Evolutionary conservation across 2,797 vertebrate species (phyloP).

Genomic region (Pseudotriccus pelzelni): DNA sequence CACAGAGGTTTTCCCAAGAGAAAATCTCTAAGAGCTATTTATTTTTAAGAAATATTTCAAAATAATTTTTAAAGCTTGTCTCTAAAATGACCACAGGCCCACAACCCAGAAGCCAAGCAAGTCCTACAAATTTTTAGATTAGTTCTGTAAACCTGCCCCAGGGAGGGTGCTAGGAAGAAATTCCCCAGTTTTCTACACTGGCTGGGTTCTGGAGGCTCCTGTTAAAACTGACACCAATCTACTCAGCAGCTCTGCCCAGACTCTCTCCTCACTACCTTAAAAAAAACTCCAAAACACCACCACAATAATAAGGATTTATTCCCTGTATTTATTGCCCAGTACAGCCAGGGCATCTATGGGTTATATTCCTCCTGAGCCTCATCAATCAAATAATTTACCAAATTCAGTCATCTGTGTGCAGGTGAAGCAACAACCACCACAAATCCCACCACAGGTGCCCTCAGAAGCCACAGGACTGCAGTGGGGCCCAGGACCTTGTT

Average conservation of each 20-base stretch:
- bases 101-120: neutral
- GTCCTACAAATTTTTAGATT: neutral
- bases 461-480: neutral
- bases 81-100: neutral
- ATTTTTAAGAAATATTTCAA: neutral
- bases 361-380: neutral
- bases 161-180: neutral
- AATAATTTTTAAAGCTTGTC: neutral
- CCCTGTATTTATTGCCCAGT: neutral
- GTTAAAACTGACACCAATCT: neutral
- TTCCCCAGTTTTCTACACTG: neutral
- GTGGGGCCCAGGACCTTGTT: rapidly evolving
- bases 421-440: neutral
- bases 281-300: neutral
- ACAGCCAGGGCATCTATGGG: neutral
- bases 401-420: neutral
- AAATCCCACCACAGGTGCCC: neutral
- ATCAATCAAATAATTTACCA: neutral
- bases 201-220: neutral
- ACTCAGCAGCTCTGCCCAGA: neutral
- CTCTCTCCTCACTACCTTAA: neutral
- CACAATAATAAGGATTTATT: neutral
- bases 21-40: neutral
- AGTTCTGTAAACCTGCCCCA: neutral
- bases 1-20: neutral